These are phyloP conservation scores for Loripinus fragilis DNA, from an alignment of 2,888 invertebrate genomes.

Conservation along the genomic window DNA sequence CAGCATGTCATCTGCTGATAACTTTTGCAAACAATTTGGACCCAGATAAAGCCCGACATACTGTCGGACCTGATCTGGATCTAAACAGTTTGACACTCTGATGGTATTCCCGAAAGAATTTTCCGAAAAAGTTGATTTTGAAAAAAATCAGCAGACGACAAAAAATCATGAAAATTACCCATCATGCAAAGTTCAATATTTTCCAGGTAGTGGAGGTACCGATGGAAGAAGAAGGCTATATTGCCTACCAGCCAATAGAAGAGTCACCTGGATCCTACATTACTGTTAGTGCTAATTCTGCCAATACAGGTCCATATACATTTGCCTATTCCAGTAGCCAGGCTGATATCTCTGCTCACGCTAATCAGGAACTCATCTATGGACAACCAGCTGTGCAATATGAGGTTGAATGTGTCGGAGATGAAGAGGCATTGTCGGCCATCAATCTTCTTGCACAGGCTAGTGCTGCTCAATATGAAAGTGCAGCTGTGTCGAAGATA, in stretches of 20 bases:
- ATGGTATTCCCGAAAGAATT: no score
- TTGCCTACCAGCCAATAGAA: slow-evolving; percentile 51
- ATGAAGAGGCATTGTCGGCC: slow-evolving; percentile 58
- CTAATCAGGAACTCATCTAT: slow-evolving; percentile 55
- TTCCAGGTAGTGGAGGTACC: slow-evolving; percentile 55
- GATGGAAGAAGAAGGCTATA: slow-evolving; percentile 39
- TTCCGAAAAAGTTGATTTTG: no score
- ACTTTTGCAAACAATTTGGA: no score
- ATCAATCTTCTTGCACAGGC: slow-evolving; percentile 60
- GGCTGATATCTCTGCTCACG: slow-evolving; percentile 46
- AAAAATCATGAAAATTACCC: no score
- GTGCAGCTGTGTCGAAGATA: slow-evolving; percentile 57
- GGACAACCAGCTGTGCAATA: slow-evolving; percentile 62
- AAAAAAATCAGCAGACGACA: no score
- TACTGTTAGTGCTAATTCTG: neutral
- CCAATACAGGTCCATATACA: neutral
- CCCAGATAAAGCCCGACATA: no score
- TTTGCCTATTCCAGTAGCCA: slow-evolving; percentile 46
- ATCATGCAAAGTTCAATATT: no score
- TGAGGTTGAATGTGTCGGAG: slow-evolving; percentile 61
- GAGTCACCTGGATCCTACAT: slow-evolving; percentile 4
- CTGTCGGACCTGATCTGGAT: no score
- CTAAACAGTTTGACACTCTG: no score
- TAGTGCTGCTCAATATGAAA: slow-evolving; percentile 60
- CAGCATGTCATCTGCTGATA: no score